These are phyloP conservation scores for Ophonus ardosiacus DNA, from an alignment of 2,888 invertebrate genomes.

Conservation along the genomic window DNA sequence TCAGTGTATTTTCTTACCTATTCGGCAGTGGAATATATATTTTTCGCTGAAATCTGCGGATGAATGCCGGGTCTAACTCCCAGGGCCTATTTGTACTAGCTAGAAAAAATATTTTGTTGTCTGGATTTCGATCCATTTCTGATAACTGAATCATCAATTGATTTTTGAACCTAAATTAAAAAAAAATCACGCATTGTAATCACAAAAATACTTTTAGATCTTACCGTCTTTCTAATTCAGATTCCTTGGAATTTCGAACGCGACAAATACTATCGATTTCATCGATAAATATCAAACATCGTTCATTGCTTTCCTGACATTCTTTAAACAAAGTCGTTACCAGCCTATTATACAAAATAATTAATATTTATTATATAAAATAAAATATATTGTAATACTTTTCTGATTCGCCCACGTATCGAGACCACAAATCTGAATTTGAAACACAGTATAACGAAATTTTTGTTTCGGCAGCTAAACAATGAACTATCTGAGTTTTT, in stretches of 20 bases:
- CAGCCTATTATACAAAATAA: slow-evolving; percentile 67
- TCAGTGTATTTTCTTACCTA: slow-evolving; percentile 69
- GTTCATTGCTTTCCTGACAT: slow-evolving; percentile 70
- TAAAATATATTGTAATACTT: slow-evolving; percentile 73
- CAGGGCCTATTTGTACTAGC: slow-evolving; percentile 82
- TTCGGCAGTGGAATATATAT: slow-evolving; percentile 79
- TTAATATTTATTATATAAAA: not conserved
- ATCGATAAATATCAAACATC: slow-evolving; percentile 79
- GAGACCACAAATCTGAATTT: slow-evolving; percentile 77
- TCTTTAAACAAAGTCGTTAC: slow-evolving; percentile 70
- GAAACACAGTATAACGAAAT: slow-evolving; percentile 77
- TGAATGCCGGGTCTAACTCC: slow-evolving; percentile 80
- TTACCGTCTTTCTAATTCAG: slow-evolving; percentile 76
- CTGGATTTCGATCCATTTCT: slow-evolving; percentile 68
- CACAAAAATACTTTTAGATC: not conserved
- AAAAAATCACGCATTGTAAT: not conserved
- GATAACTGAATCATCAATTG: slow-evolving; percentile 79
- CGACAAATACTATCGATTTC: slow-evolving; percentile 80
- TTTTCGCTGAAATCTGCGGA: slow-evolving; percentile 78
- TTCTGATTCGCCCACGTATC: slow-evolving; percentile 79
- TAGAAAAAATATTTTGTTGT: slow-evolving; percentile 74
- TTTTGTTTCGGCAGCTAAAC: slow-evolving; percentile 76
- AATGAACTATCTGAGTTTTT: slow-evolving; percentile 75
- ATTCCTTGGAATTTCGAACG: slow-evolving; percentile 75
- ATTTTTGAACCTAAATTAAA: slow-evolving; percentile 76